Evolutionary conservation across 2,113 vertebrate species (phyloP).

Genomic region (Mirza zaza): DNA sequence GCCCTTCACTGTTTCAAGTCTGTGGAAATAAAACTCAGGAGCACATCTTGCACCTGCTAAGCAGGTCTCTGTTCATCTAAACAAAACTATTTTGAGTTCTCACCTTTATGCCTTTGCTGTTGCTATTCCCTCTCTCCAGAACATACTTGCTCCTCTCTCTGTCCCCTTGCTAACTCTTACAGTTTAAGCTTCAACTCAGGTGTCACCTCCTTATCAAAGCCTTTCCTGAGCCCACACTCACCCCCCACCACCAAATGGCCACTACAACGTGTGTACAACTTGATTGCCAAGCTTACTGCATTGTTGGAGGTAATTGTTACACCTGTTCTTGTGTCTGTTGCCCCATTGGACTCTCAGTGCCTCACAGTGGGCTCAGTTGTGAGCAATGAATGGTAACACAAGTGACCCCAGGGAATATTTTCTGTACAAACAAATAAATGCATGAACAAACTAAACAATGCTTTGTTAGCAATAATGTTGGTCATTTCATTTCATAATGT

Average conservation of each 20-base stretch:
- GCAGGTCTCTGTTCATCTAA: not conserved
- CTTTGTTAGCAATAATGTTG: not conserved
- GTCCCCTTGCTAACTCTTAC: not conserved
- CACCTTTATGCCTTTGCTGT: not conserved
- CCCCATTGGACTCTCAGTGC: not conserved
- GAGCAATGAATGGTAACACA: not conserved
- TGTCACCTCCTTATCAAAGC: not conserved
- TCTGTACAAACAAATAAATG: conserved; percentile 19
- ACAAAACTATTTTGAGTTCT: not conserved
- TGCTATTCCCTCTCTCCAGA: not conserved
- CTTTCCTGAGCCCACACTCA: not conserved
- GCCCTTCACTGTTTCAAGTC: not conserved
- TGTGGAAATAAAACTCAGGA: not conserved
- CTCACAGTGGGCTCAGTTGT: not conserved
- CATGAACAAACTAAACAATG: not conserved
- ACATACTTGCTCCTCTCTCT: not conserved
- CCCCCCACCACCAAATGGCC: not conserved
- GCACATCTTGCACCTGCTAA: too few relatives aligned
- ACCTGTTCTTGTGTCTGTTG: not conserved
- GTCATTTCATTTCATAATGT: conserved; percentile 21
- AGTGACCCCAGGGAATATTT: not conserved
- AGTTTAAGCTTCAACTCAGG: not conserved
- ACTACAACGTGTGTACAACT: not conserved
- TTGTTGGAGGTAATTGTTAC: not conserved
- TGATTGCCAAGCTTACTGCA: not conserved